These are phyloP conservation scores for Dinoponera quadriceps DNA, from an alignment of 1,140 invertebrate genomes.

Conservation along the genomic window DNA sequence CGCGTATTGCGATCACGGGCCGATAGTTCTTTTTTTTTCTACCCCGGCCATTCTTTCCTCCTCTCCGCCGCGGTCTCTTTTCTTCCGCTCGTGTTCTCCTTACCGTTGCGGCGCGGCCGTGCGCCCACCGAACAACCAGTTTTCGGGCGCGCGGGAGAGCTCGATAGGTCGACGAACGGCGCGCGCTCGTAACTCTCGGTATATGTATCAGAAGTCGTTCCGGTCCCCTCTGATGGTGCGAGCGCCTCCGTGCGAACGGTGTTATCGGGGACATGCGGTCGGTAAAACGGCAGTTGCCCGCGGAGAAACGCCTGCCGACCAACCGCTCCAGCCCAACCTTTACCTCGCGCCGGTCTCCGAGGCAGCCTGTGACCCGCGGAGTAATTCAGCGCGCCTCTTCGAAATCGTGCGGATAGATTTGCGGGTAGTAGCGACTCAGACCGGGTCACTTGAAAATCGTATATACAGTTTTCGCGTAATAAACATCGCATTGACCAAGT, in stretches of 20 bases:
- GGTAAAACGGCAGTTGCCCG: conserved; percentile 32
- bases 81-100: conserved; percentile 72
- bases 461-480: too few species aligned
- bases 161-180: conserved; percentile 81
- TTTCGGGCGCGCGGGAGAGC: conserved; percentile 49
- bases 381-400: too few species aligned
- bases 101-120: conserved; percentile 75
- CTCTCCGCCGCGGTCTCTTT: conserved; percentile 64
- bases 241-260: conserved; percentile 6
- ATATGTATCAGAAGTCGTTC: conserved; percentile 76
- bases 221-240: conserved; percentile 5
- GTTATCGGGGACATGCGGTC: conserved; percentile 25
- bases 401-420: too few species aligned
- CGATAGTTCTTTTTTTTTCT: conserved; percentile 74
- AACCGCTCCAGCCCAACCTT: background rate
- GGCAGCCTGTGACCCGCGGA: conserved; percentile 7
- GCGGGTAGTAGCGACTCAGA: too few species aligned
- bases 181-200: conserved; percentile 80
- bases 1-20: conserved; percentile 75
- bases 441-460: too few species aligned
- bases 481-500: too few species aligned
- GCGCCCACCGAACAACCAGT: conserved; percentile 65
- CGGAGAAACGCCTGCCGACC: background rate
- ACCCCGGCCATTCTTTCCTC: conserved; percentile 55
- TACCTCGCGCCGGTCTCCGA: background rate